A percentile compares a stretch with the other conserved stretches of the same genome.
phyloP scores from a whole-genome alignment of 2,113 vertebrate species.

The Galemys pyrenaicus region DNA sequence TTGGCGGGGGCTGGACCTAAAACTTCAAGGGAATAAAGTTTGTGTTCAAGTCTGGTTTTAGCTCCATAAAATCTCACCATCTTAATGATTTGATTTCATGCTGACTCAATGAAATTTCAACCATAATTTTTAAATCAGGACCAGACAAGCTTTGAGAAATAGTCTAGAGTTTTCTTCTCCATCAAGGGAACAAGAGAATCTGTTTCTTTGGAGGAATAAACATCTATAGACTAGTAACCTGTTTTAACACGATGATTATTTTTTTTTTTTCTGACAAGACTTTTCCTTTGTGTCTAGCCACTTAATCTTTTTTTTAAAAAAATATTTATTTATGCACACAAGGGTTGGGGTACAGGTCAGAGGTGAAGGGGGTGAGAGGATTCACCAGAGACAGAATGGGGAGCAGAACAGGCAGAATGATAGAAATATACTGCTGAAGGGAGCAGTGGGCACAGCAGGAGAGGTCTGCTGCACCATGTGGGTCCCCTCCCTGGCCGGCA shows the following conservation, averaged over 20 bases:
- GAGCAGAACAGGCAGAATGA: too few relatives aligned
- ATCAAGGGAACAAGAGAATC: not conserved
- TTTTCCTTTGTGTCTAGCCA: not conserved
- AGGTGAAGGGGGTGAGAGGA: too few relatives aligned
- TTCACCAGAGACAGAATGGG: too few relatives aligned
- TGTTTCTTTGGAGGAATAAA: not conserved
- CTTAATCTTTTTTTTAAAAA: too few relatives aligned
- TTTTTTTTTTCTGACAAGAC: not conserved
- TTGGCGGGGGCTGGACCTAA: not conserved
- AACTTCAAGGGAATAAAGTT: not conserved
- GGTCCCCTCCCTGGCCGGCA: too few relatives aligned
- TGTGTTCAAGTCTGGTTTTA: not conserved
- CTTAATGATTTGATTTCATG: constrained; percentile 60
- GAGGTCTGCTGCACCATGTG: too few relatives aligned
- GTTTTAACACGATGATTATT: not conserved
- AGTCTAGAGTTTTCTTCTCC: not conserved
- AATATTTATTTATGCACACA: too few relatives aligned
- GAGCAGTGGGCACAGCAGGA: too few relatives aligned
- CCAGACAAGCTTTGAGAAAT: not conserved
- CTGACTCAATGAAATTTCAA: constrained; percentile 46
- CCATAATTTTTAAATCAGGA: constrained; percentile 19
- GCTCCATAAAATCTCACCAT: constrained; percentile 17
- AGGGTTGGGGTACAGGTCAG: too few relatives aligned
- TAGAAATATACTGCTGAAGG: too few relatives aligned
- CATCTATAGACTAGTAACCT: not conserved